A percentile compares a stretch with the other conserved stretches of the same genome.
These are phyloP conservation scores for Tetrao urogallus DNA, from an alignment of 2,113 vertebrate genomes.

Conservation along the genomic window DNA sequence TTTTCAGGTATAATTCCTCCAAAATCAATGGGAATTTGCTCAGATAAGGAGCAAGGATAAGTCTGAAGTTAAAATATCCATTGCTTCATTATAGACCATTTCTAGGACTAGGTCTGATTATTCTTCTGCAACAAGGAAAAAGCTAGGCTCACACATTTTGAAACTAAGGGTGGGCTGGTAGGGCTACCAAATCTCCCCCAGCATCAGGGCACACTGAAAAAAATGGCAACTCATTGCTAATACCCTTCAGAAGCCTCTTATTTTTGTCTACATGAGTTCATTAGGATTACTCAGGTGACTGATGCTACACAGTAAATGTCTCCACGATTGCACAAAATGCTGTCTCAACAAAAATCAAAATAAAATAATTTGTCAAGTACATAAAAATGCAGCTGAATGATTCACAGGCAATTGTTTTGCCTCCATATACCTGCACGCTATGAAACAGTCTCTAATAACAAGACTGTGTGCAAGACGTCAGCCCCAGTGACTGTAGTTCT, in stretches of 20 bases:
- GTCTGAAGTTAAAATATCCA: constrained; percentile 18
- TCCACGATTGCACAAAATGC: background rate
- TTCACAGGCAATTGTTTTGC: background rate
- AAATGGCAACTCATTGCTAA: constrained; percentile 9
- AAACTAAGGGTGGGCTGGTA: constrained; percentile 27
- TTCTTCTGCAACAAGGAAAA: background rate
- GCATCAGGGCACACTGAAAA: background rate
- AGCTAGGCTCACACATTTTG: constrained; percentile 24
- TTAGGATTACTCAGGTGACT: constrained; percentile 57
- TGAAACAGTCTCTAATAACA: constrained; percentile 47
- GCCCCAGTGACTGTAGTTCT: background rate
- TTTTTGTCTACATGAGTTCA: constrained; percentile 32
- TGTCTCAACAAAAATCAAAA: constrained; percentile 43
- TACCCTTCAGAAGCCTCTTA: constrained; percentile 33
- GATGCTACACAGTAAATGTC: background rate
- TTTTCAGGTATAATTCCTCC: background rate
- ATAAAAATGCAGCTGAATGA: background rate
- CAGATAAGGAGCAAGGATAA: background rate
- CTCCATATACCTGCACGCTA: constrained; percentile 1
- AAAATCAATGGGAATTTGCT: constrained; percentile 20
- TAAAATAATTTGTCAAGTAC: constrained; percentile 3
- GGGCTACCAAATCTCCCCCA: constrained; percentile 44
- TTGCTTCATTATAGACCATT: background rate
- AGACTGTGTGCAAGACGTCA: constrained; percentile 20
- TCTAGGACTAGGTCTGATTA: constrained; percentile 1